These are phyloP conservation scores for Tauraco hartlaubi DNA, from an alignment of 2,797 vertebrate species.

Conservation along the genomic window DNA sequence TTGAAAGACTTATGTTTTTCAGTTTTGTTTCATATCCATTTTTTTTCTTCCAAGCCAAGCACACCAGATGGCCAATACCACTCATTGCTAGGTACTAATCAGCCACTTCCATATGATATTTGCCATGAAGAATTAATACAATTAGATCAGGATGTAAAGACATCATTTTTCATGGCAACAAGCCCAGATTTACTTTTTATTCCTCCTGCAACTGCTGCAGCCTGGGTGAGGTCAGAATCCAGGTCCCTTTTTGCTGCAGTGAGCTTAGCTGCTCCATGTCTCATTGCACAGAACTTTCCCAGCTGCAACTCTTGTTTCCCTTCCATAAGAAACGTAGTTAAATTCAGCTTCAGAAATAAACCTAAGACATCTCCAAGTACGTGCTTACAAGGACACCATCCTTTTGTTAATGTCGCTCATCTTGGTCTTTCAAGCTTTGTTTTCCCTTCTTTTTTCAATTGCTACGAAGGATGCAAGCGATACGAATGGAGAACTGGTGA, in stretches of 20 bases:
- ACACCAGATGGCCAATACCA: conserved; percentile 45
- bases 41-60: not conserved
- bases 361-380: not conserved
- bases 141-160: conserved; percentile 70
- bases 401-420: not conserved
- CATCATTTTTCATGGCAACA: conserved; percentile 54
- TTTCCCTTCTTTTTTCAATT: not conserved
- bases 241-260: not conserved
- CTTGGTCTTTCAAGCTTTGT: not conserved
- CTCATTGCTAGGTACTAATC: conserved; percentile 49
- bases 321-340: not conserved
- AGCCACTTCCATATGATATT: conserved; percentile 60
- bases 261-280: not conserved
- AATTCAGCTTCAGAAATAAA: not conserved
- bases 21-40: conserved; percentile 17
- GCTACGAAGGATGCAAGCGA: not conserved
- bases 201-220: conserved; percentile 6
- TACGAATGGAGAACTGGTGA: not conserved
- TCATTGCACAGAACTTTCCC: not conserved
- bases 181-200: conserved; percentile 47
- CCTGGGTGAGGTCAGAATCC: not conserved
- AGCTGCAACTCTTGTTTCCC: not conserved
- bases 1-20: conserved; percentile 24
- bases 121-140: conserved; percentile 69
- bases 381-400: not conserved